Evolutionary conservation across 2,888 invertebrate genomes (phyloP).

Genomic region (Hipparchia semele): DNA sequence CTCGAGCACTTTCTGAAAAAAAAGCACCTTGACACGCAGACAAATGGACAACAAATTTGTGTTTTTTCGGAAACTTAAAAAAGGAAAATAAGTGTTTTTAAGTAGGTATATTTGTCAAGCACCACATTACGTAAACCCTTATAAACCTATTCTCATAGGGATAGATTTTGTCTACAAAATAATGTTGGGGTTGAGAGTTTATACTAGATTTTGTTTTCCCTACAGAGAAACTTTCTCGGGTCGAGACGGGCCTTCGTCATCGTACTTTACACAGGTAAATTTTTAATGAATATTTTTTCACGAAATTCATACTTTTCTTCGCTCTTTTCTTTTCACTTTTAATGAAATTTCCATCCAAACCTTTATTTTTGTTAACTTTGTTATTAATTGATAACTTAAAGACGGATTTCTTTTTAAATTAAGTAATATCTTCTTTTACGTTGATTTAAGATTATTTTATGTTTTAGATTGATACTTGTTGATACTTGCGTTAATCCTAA

Average conservation of each 20-base stretch:
- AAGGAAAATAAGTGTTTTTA: too few relatives aligned
- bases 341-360: neutral
- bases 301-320: neutral
- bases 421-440: too few relatives aligned
- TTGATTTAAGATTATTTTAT: too few relatives aligned
- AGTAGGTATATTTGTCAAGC: neutral
- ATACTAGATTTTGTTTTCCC: slow-evolving; percentile 13
- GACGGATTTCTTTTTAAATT: too few relatives aligned
- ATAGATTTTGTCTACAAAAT: neutral
- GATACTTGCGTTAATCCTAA: too few relatives aligned
- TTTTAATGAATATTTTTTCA: slow-evolving; percentile 22
- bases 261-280: slow-evolving; percentile 14
- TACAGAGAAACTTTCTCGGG: neutral
- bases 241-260: neutral
- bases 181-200: slow-evolving; percentile 7
- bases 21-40: too few relatives aligned
- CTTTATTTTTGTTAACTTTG: too few relatives aligned
- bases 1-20: too few relatives aligned
- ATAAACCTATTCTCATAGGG: neutral
- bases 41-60: too few relatives aligned
- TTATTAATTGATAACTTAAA: too few relatives aligned
- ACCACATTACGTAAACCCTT: neutral
- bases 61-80: too few relatives aligned
- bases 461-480: too few relatives aligned
- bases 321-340: neutral